phyloP scores from a whole-genome alignment of 2,113 vertebrate genomes.

The Hippocampus mohnikei region DNA sequence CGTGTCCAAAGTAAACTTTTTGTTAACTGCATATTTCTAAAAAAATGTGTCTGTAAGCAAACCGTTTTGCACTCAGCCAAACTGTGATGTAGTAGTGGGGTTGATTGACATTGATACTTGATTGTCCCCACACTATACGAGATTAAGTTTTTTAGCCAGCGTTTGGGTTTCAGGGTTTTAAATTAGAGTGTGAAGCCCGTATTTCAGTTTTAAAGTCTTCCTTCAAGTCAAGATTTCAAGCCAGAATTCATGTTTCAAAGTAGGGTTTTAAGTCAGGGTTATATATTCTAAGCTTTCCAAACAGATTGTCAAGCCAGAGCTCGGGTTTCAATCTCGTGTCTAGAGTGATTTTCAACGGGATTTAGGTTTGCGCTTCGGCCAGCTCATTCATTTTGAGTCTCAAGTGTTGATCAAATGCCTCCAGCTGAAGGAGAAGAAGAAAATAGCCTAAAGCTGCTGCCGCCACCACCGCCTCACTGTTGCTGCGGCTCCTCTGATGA shows the following conservation, averaged over 20 bases:
- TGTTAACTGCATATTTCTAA: too few species aligned
- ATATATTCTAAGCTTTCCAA: not conserved
- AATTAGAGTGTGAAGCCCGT: too few species aligned
- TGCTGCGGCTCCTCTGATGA: not conserved
- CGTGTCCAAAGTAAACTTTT: too few species aligned
- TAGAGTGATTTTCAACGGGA: not conserved
- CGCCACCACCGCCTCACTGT: not conserved
- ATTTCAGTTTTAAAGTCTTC: not conserved
- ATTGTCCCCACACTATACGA: too few species aligned
- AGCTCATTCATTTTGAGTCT: not conserved
- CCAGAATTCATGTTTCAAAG: too few species aligned
- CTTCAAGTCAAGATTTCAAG: not conserved
- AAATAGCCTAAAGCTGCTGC: not conserved
- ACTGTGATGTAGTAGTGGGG: too few species aligned
- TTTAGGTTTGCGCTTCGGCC: not conserved
- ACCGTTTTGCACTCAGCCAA: too few species aligned
- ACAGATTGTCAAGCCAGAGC: too few species aligned
- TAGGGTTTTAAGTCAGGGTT: not conserved
- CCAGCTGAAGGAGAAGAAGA: not conserved
- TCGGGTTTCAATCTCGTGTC: not conserved
- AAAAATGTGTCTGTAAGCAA: too few species aligned
- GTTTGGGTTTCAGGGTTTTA: too few species aligned
- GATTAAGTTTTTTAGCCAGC: too few species aligned
- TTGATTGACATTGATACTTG: too few species aligned
- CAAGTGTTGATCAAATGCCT: not conserved